phyloP scores from a whole-genome alignment of 1,140 invertebrate species.

The Octopus sinensis region DNA sequence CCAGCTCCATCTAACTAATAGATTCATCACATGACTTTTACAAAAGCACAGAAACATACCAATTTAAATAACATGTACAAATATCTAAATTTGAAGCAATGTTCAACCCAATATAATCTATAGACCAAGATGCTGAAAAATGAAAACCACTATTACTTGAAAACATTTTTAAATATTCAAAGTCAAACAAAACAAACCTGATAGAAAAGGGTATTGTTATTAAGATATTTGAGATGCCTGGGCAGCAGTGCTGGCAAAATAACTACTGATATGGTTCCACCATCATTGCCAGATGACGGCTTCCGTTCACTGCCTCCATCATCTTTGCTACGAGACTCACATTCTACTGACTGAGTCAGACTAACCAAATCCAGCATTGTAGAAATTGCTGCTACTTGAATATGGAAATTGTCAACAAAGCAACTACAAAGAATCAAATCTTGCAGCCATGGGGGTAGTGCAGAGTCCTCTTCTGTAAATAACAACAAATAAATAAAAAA shows the following conservation, averaged over 20 bases:
- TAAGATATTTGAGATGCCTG: constrained; percentile 66
- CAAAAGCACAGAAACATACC: too few species aligned
- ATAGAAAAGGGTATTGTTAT: constrained; percentile 67
- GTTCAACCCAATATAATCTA: too few species aligned
- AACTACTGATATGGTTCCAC: constrained; percentile 66
- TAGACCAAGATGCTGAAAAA: too few species aligned
- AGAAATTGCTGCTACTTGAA: constrained; percentile 70
- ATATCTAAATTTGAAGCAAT: too few species aligned
- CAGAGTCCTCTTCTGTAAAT: constrained; percentile 30
- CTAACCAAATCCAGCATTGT: constrained; percentile 75
- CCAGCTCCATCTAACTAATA: too few species aligned
- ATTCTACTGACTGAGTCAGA: constrained; percentile 54
- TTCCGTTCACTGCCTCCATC: constrained; percentile 14
- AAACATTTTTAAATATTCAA: constrained; percentile 1
- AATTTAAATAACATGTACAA: too few species aligned
- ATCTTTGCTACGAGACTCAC: constrained; percentile 33
- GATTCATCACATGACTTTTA: too few species aligned
- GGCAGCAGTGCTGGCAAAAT: constrained; percentile 69
- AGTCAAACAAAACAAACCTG: constrained; percentile 58
- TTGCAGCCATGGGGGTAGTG: constrained; percentile 75
- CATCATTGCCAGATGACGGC: constrained; percentile 26
- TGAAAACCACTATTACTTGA: not conserved
- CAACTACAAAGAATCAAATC: constrained; percentile 70
- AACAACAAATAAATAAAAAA: constrained; percentile 16
- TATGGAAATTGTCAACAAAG: constrained; percentile 63